Evolutionary conservation across 2,113 vertebrate genomes (phyloP), one percentile per base, ranked within the genome.

Genomic region (Accipiter virgatus): DNA sequence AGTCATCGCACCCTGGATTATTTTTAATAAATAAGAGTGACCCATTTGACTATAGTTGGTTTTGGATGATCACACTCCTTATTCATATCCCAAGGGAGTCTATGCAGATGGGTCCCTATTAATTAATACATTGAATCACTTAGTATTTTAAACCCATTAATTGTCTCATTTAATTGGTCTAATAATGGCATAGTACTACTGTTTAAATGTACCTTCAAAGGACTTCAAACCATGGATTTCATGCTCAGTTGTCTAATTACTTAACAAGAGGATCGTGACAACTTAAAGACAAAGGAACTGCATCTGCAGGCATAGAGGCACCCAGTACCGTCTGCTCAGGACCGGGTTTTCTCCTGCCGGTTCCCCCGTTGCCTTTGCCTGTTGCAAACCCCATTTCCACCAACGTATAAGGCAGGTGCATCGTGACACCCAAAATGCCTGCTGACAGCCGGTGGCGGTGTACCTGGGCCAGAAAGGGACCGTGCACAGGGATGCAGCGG

Each of bases 331-430:
- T 52, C 79, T 68, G 32, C 62, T 68, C 42, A 47, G 50, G 31
- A 22, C 12, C 2, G 1, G 7, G 16, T 13, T 56, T 81, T 67
- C 58, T 89, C 52, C 70, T 43, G 21, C 29, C 13, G 34, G 9
- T 63, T 52, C 32, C 40, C 22, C 43, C 34, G 12, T 40, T 45
- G 47, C 47, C n/a, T 19, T 61, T 40, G 27, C 47, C 31, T 42
- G 16, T 45, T 56, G 23, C 47, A 79, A 43, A 16, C 21, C 72
- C 21, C 9, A 1, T 40, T 50, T 53, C n/a, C 63, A 75, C 11
- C 61, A 52, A 11, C 1, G 1, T 17, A 2, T 5, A 26, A 42
- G 48, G 13, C 21, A 48, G 31, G 16, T 4, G 13, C n/a, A 34
- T 25, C 34, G 7, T 3, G 13, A 29, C 42, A 52, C 16, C 29